Evolutionary conservation across 2,888 invertebrate species (phyloP).

Genomic region (Ctena decussata): DNA sequence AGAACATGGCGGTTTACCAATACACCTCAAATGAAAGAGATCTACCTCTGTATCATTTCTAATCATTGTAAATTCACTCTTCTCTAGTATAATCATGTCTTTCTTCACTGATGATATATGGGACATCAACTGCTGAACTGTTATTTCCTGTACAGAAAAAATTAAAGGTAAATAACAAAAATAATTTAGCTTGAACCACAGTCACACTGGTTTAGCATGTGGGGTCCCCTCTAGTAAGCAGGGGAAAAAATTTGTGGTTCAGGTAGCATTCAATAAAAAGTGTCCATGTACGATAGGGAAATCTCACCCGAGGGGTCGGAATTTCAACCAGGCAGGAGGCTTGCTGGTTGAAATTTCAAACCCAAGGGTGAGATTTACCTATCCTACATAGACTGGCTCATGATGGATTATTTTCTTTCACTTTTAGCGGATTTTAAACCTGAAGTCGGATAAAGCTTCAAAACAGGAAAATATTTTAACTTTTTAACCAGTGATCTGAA

Average conservation of each 20-base stretch:
- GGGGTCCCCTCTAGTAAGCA: not conserved
- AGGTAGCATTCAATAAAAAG: not conserved
- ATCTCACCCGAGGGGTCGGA: no score
- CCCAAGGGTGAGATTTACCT: no score
- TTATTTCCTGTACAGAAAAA: constrained; percentile 82
- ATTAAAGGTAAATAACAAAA: not conserved
- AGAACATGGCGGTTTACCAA: no score
- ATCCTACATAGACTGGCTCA: no score
- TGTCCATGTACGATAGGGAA: no score
- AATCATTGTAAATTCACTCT: constrained; percentile 86
- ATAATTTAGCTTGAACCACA: not conserved
- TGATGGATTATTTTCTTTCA: no score
- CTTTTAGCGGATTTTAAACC: no score
- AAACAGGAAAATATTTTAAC: no score
- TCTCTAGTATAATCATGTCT: constrained; percentile 87
- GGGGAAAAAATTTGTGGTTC: not conserved
- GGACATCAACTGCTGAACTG: constrained; percentile 84
- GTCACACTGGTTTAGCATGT: not conserved
- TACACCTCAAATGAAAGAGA: not conserved
- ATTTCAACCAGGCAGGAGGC: no score
- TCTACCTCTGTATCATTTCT: constrained; percentile 86
- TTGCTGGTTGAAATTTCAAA: no score
- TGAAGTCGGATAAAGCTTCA: no score
- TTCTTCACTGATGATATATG: constrained; percentile 85
- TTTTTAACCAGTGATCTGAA: no score